Percentiles rank a stretch among this genome's conserved stretches.
Conservation (phyloP, 1,140 invertebrate genomes). For the Ladona fulva region DNA sequence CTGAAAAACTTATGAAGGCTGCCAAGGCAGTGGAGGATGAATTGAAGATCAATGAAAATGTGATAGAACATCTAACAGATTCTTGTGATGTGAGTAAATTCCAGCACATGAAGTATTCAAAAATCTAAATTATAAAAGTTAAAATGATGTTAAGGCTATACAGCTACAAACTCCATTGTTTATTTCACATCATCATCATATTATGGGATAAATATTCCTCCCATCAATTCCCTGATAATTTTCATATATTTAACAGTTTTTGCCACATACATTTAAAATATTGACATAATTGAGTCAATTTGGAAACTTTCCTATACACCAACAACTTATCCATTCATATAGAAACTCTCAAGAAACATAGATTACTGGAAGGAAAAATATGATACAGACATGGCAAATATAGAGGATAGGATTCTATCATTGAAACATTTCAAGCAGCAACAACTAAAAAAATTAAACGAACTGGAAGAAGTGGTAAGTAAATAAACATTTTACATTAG, state of each 20-base stretch:
- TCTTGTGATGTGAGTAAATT: not conserved
- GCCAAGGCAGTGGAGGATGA: not conserved
- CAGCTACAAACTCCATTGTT: too few relatives aligned
- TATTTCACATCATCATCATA: too few relatives aligned
- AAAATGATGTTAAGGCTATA: too few relatives aligned
- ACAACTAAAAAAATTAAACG: constrained; percentile 29
- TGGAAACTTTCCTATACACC: too few relatives aligned
- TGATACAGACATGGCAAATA: constrained; percentile 29
- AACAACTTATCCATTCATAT: too few relatives aligned
- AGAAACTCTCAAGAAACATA: constrained; percentile 11
- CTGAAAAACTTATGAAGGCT: not conserved
- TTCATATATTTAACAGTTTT: too few relatives aligned
- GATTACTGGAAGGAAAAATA: constrained; percentile 31
- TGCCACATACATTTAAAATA: too few relatives aligned
- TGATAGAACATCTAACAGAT: not conserved
- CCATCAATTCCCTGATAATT: too few relatives aligned
- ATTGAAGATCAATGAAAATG: not conserved
- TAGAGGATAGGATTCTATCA: constrained; percentile 30
- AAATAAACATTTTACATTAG: too few relatives aligned
- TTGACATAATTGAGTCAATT: too few relatives aligned
- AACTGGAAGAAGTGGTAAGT: not conserved
- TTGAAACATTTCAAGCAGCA: constrained; percentile 31
- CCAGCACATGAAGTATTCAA: not conserved
- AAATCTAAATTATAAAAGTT: too few relatives aligned
- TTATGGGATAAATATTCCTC: too few relatives aligned